Base-by-base conservation (phyloP, 2,797 vertebrate genomes). In the Zonotrichia albicollis region DNA sequence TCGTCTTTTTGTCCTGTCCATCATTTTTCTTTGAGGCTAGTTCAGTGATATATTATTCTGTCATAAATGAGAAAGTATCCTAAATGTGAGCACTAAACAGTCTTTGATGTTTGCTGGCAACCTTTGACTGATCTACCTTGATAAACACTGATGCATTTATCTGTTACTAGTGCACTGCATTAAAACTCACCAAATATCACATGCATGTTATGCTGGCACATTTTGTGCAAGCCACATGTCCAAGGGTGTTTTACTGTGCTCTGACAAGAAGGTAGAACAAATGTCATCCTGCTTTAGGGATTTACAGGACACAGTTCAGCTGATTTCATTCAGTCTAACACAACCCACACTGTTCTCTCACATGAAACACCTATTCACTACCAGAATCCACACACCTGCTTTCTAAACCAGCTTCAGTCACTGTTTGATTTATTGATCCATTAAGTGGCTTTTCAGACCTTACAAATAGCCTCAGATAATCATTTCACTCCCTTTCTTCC, bases 371-470 rank as follows among this genome's bases (percentile, higher is more conserved):
- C 40, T 89, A 32, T 73, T 91, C 45, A 67, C 42, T 32, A 6
- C 61, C 14, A 51, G 58, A 87, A 74, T 57, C 42, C 60, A 84
- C 80, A 79, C 45, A 87, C 62, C 53, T 73, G 48, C 77, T 89
- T 93, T 82, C 67, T 57, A 68, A 92, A 55, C 38, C n/a, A 38
- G 36, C 58, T 74, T 68, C 79, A 19, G 25, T 94, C 16, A 8
- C 45, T n/a, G 29, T 46, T 87, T 92, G 94, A 94, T 94, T 94
- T 94, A 96, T 92, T 78, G 76, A 74, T 65, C 46, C 61, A 61
- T 64, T 91, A 80, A 93, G 79, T 54, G 61, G 32, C 25, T 53
- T 90, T 94, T 94, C 79, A 78, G 85, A 38, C 43, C 82, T 86
- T 68, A 61, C 50, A 94, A 93, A 90, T 51, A 93, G 38, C 50